phyloP scores from a whole-genome alignment of 2,113 vertebrate species.

The Aythya baeri region DNA sequence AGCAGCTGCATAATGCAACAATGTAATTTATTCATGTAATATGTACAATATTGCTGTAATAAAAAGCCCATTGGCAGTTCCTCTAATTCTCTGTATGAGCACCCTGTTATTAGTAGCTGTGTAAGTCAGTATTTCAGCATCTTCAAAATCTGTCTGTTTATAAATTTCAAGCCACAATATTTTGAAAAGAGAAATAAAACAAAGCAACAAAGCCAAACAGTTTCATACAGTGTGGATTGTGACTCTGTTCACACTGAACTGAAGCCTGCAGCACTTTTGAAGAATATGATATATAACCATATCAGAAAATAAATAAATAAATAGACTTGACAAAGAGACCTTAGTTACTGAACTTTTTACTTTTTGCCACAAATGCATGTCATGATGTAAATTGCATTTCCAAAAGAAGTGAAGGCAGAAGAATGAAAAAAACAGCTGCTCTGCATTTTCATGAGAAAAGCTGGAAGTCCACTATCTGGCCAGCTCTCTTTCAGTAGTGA shows the following conservation, averaged over 20 bases:
- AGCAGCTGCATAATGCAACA: constrained; percentile 60
- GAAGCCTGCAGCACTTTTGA: neutral
- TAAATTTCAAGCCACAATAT: constrained; percentile 15
- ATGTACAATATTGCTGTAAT: constrained; percentile 54
- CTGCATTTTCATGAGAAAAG: neutral
- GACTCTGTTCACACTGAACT: neutral
- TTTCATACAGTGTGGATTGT: neutral
- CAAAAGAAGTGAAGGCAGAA: neutral
- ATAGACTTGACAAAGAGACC: neutral
- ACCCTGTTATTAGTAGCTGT: constrained; percentile 55
- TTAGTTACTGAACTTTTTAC: neutral
- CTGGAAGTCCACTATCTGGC: neutral
- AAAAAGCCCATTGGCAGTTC: constrained; percentile 63
- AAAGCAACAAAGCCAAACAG: neutral
- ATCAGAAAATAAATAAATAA: neutral
- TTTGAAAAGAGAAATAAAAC: neutral
- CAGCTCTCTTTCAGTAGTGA: neutral
- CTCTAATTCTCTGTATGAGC: constrained; percentile 58
- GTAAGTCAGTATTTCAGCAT: constrained; percentile 52
- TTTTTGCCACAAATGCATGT: neutral
- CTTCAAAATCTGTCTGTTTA: constrained; percentile 44
- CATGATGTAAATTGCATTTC: neutral
- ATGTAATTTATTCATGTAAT: constrained; percentile 70
- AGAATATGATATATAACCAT: neutral
- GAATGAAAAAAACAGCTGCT: neutral